Base-by-base conservation (phyloP, 2,797 vertebrate species). In the Sus cebifrons region DNA sequence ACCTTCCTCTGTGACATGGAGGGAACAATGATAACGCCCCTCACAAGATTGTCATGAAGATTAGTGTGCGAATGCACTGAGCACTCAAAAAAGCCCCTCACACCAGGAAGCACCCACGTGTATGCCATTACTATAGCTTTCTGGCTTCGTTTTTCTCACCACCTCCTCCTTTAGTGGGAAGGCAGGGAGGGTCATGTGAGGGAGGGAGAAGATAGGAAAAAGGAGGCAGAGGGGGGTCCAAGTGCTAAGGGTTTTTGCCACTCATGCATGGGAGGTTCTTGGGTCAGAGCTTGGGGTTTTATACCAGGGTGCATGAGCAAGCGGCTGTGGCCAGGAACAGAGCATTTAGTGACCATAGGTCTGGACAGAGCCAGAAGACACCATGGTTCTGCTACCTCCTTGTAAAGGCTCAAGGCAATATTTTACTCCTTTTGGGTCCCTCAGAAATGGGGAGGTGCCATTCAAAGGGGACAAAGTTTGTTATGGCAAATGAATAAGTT, bases 331-430 rank as follows among this genome's bases (percentile, higher is more conserved):
- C 20, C 15, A 2, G 25, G 13, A 40, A 7, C 32, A 77, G 25
- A 68, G 58, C 36, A 32, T 29, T n/a, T 32, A 49, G 4, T 2
- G 0, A 23, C 8, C 1, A 10, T 14, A 27, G 29, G 7, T 54
- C 18, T 73, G 65, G 10, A 17, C 9, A 23, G 23, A 84, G 29
- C 56, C 64, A n/a, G 29, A 49, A 54, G 64, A 27, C 21, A 44
- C 20, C 17, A 11, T 23, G 7, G 3, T 27, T 83, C 25, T 58
- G 60, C 77, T 56, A 2, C n/a, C 44, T 36, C 44, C 58, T 60
- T 49, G 9, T 8, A 6, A 79, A 49, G 21, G 64, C 60, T 8
- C 3, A 10, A 58, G 21, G 27, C 25, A 44, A 6, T 17, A 44
- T 11, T 23, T 68, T 2, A 15, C 32, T 16, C 44, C 21, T 36